Evolutionary conservation across 2,797 vertebrate genomes (phyloP).

Genomic region (Eurystomus glaucurus): DNA sequence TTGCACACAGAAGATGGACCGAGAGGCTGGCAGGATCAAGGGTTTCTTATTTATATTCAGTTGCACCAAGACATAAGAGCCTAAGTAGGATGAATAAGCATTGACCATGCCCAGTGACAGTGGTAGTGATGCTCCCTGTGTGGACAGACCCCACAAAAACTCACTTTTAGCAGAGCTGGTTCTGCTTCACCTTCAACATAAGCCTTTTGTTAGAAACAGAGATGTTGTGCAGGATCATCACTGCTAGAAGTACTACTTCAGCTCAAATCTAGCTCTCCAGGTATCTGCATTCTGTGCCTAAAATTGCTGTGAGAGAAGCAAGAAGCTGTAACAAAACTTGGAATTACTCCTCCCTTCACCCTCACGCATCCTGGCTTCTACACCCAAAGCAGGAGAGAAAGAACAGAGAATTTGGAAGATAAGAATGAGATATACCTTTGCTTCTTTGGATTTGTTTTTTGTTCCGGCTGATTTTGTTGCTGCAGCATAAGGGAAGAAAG

Average conservation of each 20-base stretch:
- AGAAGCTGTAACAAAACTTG: background rate
- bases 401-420: background rate
- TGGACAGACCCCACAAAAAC: background rate
- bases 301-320: background rate
- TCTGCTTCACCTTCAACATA: background rate
- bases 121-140: background rate
- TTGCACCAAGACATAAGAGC: background rate
- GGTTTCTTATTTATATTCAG: background rate
- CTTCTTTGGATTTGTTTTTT: background rate
- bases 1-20: fast-evolving
- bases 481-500: background rate
- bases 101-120: background rate
- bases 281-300: background rate
- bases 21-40: background rate
- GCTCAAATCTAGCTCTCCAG: background rate
- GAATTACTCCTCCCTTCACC: background rate
- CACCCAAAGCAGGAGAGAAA: background rate
- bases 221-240: background rate
- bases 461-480: background rate
- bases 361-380: background rate
- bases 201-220: fast-evolving
- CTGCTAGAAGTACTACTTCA: background rate
- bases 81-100: too few relatives aligned
- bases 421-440: background rate
- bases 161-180: background rate